Percentiles rank a stretch among this genome's conserved stretches.
These are phyloP conservation scores for Pollicipes pollicipes DNA, from an alignment of 1,140 invertebrate genomes.

Conservation along the genomic window DNA sequence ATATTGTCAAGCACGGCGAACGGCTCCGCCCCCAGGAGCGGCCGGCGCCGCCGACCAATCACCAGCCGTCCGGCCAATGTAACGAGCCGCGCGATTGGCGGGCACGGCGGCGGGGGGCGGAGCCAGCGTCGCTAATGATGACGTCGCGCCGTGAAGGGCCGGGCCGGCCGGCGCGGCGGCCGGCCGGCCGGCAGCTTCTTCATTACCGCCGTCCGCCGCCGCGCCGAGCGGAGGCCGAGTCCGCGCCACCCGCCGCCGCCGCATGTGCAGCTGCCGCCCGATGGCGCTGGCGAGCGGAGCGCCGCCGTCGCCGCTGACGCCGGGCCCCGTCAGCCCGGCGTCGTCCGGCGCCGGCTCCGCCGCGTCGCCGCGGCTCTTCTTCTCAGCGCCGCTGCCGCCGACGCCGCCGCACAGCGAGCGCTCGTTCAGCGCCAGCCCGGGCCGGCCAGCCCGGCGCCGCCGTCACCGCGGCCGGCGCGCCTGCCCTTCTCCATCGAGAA, in stretches of 20 bases:
- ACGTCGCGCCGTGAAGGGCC: background rate
- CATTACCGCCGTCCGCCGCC: background rate
- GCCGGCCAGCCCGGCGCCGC: constrained; percentile 6
- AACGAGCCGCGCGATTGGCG: background rate
- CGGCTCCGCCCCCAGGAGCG: background rate
- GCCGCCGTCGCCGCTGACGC: background rate
- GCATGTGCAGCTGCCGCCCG: background rate
- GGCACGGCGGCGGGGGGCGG: background rate
- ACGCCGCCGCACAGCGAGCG: constrained; percentile 9
- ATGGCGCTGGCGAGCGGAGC: too few species aligned
- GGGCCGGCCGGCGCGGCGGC: too few species aligned
- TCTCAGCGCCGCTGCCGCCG: constrained; percentile 12
- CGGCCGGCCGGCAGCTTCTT: background rate
- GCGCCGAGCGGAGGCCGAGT: background rate
- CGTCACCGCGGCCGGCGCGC: constrained; percentile 5
- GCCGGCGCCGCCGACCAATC: background rate
- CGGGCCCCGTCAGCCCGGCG: background rate
- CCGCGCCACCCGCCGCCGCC: too few species aligned
- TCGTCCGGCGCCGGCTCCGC: background rate
- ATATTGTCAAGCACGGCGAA: background rate
- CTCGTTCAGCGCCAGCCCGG: background rate
- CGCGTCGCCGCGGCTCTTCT: background rate
- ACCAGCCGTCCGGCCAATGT: background rate
- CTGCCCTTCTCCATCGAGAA: constrained; percentile 84
- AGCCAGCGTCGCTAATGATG: background rate